Evolutionary conservation across 1,140 invertebrate species (phyloP).

Genomic region (Eumaeus atala): DNA sequence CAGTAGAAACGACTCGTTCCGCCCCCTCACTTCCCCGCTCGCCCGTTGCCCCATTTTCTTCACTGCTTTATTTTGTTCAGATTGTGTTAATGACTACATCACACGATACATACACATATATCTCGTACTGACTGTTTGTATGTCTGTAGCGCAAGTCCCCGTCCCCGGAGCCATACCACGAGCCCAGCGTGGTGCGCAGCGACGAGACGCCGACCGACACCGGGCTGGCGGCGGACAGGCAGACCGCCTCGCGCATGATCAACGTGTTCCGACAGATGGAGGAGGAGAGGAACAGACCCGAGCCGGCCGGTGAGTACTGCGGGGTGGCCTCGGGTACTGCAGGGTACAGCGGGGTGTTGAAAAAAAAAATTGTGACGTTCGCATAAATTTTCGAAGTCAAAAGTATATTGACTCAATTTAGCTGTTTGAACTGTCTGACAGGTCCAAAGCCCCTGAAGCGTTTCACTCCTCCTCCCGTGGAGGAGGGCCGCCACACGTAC

Average conservation of each 20-base stretch:
- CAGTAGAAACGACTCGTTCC: too few relatives aligned
- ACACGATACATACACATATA: background rate
- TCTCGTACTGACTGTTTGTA: background rate
- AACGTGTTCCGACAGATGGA: conserved; percentile 91
- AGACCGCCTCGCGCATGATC: conserved; percentile 89
- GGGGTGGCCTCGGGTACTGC: background rate
- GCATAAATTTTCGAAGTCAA: background rate
- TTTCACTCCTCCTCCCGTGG: conserved; percentile 90
- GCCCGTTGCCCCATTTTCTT: too few relatives aligned
- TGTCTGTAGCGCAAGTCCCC: conserved; percentile 76
- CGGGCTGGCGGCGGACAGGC: conserved; percentile 76
- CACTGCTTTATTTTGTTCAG: too few relatives aligned
- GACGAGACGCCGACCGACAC: conserved; percentile 73
- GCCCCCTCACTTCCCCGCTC: too few relatives aligned
- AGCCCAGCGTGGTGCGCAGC: conserved; percentile 82
- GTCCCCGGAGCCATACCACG: conserved; percentile 83
- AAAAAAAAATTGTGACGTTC: background rate
- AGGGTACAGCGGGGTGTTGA: background rate
- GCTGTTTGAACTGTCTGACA: conserved; percentile 33
- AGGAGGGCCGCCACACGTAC: conserved; percentile 67
- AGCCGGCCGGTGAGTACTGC: conserved; percentile 68
- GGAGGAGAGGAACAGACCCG: conserved; percentile 77
- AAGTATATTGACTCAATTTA: background rate
- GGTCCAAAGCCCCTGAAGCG: conserved; percentile 88
- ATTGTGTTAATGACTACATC: too few relatives aligned